Evolutionary conservation across 2,113 vertebrate genomes (phyloP).

Genomic region (Piliocolobus tephrosceles): DNA sequence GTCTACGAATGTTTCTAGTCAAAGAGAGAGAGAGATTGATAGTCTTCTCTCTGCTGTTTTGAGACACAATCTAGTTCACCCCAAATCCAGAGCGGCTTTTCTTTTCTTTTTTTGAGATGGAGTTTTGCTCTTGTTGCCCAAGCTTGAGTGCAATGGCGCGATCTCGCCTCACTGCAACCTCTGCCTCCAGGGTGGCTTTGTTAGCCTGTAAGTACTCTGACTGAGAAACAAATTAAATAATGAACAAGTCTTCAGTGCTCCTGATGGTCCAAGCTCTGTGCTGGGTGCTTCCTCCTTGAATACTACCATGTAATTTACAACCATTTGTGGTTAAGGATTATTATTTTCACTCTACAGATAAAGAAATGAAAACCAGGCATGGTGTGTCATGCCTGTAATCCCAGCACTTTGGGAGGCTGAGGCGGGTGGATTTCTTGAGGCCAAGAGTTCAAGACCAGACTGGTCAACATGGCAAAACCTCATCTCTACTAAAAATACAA

Average conservation of each 20-base stretch:
- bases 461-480: no score
- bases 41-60: background rate
- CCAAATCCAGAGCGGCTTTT: background rate
- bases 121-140: no score
- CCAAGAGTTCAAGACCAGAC: no score
- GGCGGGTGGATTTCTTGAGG: no score
- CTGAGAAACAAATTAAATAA: background rate
- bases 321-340: background rate
- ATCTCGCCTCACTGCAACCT: background rate
- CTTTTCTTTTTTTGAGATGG: background rate
- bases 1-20: background rate
- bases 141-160: no score
- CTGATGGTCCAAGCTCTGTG: background rate
- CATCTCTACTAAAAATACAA: no score
- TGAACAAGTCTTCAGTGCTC: background rate
- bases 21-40: background rate
- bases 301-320: background rate
- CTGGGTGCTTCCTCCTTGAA: background rate
- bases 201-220: background rate
- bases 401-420: no score
- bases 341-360: background rate
- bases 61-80: background rate
- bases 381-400: no score
- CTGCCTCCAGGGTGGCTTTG: background rate
- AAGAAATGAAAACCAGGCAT: background rate